Evolutionary conservation across 2,797 vertebrate species (phyloP).

Genomic region (Pantherophis alleghaniensis): DNA sequence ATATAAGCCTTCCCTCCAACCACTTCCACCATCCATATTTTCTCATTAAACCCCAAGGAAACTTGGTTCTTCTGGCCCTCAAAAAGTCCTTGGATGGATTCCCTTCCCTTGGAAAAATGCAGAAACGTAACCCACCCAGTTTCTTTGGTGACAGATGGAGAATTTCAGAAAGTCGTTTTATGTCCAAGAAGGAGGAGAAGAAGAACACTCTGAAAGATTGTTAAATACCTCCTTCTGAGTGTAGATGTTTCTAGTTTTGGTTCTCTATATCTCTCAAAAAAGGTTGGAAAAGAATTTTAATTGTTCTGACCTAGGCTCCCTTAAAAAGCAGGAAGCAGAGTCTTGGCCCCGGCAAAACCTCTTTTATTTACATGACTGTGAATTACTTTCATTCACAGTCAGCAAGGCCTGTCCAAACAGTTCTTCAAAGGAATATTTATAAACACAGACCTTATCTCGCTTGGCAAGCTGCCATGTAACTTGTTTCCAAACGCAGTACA

Average conservation of each 20-base stretch:
- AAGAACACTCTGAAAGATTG: neutral
- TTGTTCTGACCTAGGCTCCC: too few species aligned
- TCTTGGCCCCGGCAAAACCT: too few species aligned
- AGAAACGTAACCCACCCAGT: neutral
- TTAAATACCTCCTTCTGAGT: neutral
- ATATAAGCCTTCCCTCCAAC: neutral
- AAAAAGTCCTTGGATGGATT: neutral
- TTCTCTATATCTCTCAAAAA: neutral
- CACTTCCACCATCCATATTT: neutral
- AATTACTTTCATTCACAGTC: too few species aligned
- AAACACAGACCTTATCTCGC: too few species aligned
- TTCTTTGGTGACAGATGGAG: neutral
- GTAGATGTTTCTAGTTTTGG: neutral
- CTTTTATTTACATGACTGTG: too few species aligned
- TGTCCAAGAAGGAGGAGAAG: neutral
- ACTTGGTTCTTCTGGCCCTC: neutral
- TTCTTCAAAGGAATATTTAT: too few species aligned
- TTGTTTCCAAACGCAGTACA: too few species aligned
- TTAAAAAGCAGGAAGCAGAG: too few species aligned
- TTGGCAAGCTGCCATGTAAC: too few species aligned
- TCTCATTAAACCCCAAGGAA: neutral
- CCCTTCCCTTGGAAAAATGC: neutral
- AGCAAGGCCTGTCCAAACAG: too few species aligned
- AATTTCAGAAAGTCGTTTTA: neutral
- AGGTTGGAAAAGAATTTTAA: neutral